Percentiles rank a stretch among this genome's conserved stretches.
phyloP scores from a whole-genome alignment of 2,888 invertebrate species.

The Bugulina stolonifera region DNA sequence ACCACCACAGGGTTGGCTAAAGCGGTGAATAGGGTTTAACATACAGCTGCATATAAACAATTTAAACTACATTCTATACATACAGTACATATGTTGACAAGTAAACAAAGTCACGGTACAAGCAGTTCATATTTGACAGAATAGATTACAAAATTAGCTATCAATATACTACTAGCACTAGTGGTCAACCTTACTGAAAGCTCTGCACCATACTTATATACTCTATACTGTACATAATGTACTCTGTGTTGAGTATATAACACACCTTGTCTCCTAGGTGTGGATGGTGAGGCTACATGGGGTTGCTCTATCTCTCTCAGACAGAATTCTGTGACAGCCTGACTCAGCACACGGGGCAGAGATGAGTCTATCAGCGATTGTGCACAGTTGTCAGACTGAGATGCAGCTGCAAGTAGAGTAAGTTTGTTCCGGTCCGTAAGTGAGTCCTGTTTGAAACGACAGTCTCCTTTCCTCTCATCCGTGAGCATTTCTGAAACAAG shows the following conservation, averaged over 20 bases:
- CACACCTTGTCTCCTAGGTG: not conserved
- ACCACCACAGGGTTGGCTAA: not conserved
- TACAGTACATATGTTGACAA: too few relatives aligned
- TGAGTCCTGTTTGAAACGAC: not conserved
- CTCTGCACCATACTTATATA: too few relatives aligned
- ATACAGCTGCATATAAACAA: too few relatives aligned
- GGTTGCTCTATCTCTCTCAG: slow-evolving; percentile 37
- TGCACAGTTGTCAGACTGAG: slow-evolving; percentile 73
- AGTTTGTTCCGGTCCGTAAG: slow-evolving; percentile 57
- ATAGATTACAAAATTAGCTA: too few relatives aligned
- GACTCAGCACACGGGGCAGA: slow-evolving; percentile 56
- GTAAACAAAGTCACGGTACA: too few relatives aligned
- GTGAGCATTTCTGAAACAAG: slow-evolving; percentile 22
- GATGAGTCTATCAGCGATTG: slow-evolving; percentile 71
- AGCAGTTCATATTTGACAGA: too few relatives aligned
- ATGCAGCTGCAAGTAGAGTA: slow-evolving; percentile 70
- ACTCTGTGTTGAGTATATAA: too few relatives aligned
- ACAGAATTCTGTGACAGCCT: slow-evolving; percentile 49
- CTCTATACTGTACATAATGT: too few relatives aligned
- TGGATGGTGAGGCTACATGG: not conserved
- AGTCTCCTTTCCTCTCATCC: slow-evolving; percentile 20
- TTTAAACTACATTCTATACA: too few relatives aligned
- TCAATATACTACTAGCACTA: too few relatives aligned
- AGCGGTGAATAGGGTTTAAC: not conserved
- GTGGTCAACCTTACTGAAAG: too few relatives aligned